Evolutionary conservation across 2,113 vertebrate genomes (phyloP).

Genomic region (Cebus imitator): DNA sequence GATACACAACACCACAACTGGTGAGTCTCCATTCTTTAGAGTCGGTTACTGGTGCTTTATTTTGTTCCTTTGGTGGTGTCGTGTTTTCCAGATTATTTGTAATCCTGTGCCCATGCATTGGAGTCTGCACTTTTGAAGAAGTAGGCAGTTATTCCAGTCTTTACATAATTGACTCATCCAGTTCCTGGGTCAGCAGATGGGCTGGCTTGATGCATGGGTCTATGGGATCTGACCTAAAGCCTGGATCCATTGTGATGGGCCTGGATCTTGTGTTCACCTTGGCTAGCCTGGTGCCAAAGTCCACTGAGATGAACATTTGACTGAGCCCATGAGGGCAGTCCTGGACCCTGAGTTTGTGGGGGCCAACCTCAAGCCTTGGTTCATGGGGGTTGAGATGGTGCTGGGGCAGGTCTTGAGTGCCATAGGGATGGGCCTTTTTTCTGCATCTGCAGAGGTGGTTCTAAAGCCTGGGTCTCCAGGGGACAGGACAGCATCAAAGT

Average conservation of each 20-base stretch:
- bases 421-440: background rate
- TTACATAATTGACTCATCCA: background rate
- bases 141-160: background rate
- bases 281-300: background rate
- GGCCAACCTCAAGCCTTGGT: background rate
- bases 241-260: background rate
- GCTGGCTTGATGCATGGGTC: background rate
- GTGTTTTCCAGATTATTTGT: background rate
- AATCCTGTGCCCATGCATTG: background rate
- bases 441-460: background rate
- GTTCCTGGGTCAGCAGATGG: background rate
- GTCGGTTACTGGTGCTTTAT: background rate
- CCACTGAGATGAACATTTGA: background rate
- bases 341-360: background rate
- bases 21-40: background rate
- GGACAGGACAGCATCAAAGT: fast-evolving
- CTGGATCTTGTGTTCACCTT: background rate
- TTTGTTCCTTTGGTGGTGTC: background rate
- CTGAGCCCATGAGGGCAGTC: background rate
- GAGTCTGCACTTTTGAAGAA: background rate
- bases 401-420: background rate
- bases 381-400: background rate
- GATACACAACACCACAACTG: background rate
- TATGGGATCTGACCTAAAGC: background rate
- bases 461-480: background rate